Base-by-base conservation (phyloP, 2,888 invertebrate genomes). In the Scaptomyza tumidula region DNA sequence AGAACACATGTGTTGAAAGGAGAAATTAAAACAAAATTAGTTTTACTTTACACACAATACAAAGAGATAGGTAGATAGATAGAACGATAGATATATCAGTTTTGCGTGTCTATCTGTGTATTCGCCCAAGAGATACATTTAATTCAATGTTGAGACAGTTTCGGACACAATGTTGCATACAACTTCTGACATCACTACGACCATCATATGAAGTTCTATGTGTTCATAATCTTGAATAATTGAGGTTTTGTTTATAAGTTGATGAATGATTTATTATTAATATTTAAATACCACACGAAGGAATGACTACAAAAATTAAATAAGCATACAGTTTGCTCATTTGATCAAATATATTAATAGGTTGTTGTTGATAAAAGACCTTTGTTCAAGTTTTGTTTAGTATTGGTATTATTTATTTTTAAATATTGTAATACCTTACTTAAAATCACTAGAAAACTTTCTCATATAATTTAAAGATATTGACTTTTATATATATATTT, bases 11-110 rank as follows among this genome's bases (percentile, higher is more conserved):
- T 79, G 24, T 3, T 78, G 86, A 83, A 87, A 87, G 85, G 85
- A 87, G 76, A 81, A 83, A 85, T 85, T 87, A 81, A 87, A 84
- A 82, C 86, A 55, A 82, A 82, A 82, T 82, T 82, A 80, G 86
- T 84, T 82, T 86, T 86, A 78, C 83, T 74, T 70, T 60, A 60
- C 62, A 78, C 69, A 70, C 74, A 74, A 53, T 49, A 58, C 31
- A 29, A 7, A 29, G 29, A 29, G 7, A 33, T 33, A 27, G 60
- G 39, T 65, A 27, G 60, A 43, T 65, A 39, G 9, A 35, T 57
- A 11, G 31, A 24, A 46, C 3, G 60, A 43, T 65, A 39, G 9
- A 35, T 57, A 11, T 37, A 24, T 50, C 3, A 37, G 27, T 60
- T 37, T 45, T 10, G 44, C 29, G 35, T 5, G n/a, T 44, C 11